Base-by-base conservation (phyloP, 1,140 invertebrate species). In the Anoplophora glabripennis region DNA sequence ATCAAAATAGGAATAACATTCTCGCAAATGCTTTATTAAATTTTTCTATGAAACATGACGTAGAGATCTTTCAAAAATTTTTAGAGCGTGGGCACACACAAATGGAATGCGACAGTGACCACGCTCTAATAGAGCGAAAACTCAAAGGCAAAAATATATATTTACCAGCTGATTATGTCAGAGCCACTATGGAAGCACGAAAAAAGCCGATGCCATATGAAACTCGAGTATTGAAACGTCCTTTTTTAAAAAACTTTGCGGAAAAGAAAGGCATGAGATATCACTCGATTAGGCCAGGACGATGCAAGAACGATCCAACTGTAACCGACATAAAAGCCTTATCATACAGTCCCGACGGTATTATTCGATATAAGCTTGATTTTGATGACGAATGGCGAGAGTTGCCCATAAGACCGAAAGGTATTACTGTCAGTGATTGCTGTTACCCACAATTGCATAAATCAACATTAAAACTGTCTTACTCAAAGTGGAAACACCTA, bases 71-170 rank as follows among this genome's bases (percentile, higher is more conserved):
- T 15, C 76, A 78, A 60, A 78, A 77, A 59, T 77, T 64, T 63
- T 57, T 78, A n/a, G 72, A 74, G 62, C 60, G 57, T 14, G 76
- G 76, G 8, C 76, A 78, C 53, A 77, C 74, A 18, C 75, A 76
- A 51, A 78, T 77, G 72, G 75, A 78, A 49, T 68, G 66, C 49
- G 76, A 79, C 59, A 67, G 64, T 7, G 68, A 76, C 3, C 75
- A 78, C 57, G 60, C 40, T 41, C 42, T 59, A n/a, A 69, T 72
- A 9, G 64, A 61, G 34, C 28, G 42, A 21, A 46, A 35, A 34
- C 34, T 59, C 12, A 46, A 44, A 47, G 46, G 46, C 40, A 3
- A 33, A 21, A 11, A 46, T 15, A 53, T 59, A 9, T 41, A 46
- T 38, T 44, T 53, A 18, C 57, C 49, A n/a, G 42, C 14, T 21